Base-by-base conservation (phyloP, 2,113 vertebrate genomes). In the Castor canadensis region DNA sequence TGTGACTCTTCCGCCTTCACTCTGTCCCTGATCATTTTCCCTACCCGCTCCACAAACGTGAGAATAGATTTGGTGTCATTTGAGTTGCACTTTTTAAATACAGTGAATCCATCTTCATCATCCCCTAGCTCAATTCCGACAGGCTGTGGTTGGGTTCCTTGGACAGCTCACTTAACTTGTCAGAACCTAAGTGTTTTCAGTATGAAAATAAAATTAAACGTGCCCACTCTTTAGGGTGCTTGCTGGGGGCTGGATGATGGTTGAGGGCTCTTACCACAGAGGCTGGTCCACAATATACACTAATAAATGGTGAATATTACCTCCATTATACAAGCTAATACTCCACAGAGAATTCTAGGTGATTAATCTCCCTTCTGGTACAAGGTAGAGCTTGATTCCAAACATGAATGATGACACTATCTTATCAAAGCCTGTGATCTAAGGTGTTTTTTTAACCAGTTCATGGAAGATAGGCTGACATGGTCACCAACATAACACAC, bases 151-250 rank as follows among this genome's bases (percentile, higher is more conserved):
- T 67, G 11, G 47, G 4, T 40, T 2, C 4, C 22, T 11, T 71
- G 11, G 43, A 10, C 13, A 28, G 26, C 1, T 91, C 38, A 43
- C 9, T 26, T 47, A n/a, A 79, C 17, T 82, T 75, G 32, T 26
- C 43, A 73, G 43, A 84, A 45, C 9, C 5, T 76, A 62, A 60
- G 3, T 72, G 62, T 69, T 69, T 40, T 64, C 79, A 86, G 4
- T 15, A 45, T 52, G 26, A 92, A 89, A 80, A 69, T 28, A 28
- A 35, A 89, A 76, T 32, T 64, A 79, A 72, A 38, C 16, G 1
- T n/a, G 3, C 2, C 13, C 2, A 54, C 3, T 17, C 1, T 35
- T 5, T 1, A 40, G 0, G 38, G 6, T 16, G 72, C 8, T 35
- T 91, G 43, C 35, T 82, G 67, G 88, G 22, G 6, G 19, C 40